phyloP scores from a whole-genome alignment of 2,113 vertebrate species.

The Myrmecobius fasciatus region DNA sequence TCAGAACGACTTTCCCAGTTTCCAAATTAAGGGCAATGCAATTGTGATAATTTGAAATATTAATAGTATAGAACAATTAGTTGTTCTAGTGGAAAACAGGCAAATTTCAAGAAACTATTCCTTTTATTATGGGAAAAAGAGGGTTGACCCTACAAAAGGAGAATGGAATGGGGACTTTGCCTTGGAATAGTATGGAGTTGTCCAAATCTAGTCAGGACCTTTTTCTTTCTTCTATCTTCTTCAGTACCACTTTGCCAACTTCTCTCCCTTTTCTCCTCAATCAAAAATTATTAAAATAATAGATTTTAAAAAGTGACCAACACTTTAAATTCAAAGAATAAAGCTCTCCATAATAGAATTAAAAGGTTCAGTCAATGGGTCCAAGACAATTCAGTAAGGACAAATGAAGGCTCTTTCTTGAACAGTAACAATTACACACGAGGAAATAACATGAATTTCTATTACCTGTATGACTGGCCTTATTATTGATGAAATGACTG shows the following conservation, averaged over 20 bases:
- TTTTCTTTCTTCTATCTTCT: background rate
- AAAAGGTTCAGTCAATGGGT: background rate
- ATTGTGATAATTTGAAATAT: background rate
- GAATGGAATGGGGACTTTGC: background rate
- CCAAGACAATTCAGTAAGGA: background rate
- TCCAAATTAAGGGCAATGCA: background rate
- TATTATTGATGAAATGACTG: background rate
- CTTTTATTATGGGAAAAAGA: background rate
- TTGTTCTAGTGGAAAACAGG: background rate
- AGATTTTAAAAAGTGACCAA: background rate
- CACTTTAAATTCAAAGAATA: background rate
- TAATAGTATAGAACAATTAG: background rate
- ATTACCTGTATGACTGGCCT: background rate
- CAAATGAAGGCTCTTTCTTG: background rate
- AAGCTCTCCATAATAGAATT: background rate
- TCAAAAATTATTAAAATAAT: background rate
- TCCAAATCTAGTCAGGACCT: background rate
- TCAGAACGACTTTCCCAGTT: background rate
- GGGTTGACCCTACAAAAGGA: background rate
- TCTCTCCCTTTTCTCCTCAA: background rate
- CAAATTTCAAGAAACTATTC: background rate
- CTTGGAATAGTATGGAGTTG: background rate
- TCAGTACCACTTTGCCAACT: background rate
- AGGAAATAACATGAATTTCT: background rate
- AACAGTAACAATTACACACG: background rate